A percentile compares a stretch with the other conserved stretches of the same genome.
phyloP scores from a whole-genome alignment of 2,888 invertebrate genomes.

The Tricholauxania praeusta region DNA sequence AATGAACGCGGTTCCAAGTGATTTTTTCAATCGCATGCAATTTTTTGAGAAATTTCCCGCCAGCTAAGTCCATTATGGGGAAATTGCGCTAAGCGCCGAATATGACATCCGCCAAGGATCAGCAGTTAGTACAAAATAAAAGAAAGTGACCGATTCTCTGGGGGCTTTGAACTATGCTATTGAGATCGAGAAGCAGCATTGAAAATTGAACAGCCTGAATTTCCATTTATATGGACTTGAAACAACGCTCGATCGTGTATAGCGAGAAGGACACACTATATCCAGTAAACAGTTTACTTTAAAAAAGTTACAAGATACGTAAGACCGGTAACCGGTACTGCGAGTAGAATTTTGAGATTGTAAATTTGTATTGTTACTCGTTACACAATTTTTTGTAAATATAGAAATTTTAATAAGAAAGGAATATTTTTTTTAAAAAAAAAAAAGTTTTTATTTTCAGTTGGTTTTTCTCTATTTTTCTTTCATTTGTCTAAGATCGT shows the following conservation, averaged over 20 bases:
- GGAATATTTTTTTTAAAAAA: not conserved
- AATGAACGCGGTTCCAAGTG: constrained; percentile 54
- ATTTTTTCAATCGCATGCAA: constrained; percentile 68
- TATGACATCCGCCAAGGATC: constrained; percentile 2
- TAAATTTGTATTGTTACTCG: too few species aligned
- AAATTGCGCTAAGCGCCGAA: constrained; percentile 33
- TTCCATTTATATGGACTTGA: not conserved
- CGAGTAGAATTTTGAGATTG: too few species aligned
- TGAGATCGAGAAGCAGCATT: not conserved
- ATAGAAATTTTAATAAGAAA: not conserved
- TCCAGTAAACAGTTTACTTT: too few species aligned
- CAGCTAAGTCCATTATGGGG: constrained; percentile 51
- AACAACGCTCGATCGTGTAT: not conserved
- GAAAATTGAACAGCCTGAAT: not conserved
- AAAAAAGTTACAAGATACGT: too few species aligned
- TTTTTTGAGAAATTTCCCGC: constrained; percentile 63
- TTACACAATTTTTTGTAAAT: too few species aligned
- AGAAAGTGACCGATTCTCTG: not conserved
- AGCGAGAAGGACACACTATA: not conserved
- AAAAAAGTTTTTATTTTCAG: not conserved
- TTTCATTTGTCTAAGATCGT: too few species aligned
- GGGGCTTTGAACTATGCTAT: not conserved
- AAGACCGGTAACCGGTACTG: too few species aligned
- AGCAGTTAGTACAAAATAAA: not conserved
- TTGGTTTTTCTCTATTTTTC: not conserved